Conservation (phyloP, 2,888 invertebrate species). For the Serripes groenlandicus region DNA sequence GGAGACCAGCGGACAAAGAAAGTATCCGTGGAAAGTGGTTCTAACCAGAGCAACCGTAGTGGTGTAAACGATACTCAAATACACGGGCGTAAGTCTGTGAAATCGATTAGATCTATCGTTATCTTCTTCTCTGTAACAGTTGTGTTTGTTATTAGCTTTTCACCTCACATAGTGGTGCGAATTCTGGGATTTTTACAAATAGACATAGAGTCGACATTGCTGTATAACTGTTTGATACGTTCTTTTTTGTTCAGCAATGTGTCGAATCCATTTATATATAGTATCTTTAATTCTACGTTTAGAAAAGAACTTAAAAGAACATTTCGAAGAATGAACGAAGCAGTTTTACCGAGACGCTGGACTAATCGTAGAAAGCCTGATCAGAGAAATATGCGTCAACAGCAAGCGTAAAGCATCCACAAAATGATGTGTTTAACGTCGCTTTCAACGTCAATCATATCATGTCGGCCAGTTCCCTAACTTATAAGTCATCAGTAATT, state of each 20-base stretch:
- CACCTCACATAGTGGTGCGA: slow-evolving; percentile 69
- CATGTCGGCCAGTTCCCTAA: too few species aligned
- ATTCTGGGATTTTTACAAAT: slow-evolving; percentile 59
- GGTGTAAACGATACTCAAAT: background rate
- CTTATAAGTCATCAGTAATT: too few species aligned
- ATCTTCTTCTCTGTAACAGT: slow-evolving; percentile 72
- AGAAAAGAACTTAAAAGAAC: slow-evolving; percentile 68
- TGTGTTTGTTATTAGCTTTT: slow-evolving; percentile 70
- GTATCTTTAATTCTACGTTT: slow-evolving; percentile 70
- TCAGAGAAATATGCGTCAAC: too few species aligned
- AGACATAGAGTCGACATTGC: slow-evolving; percentile 41
- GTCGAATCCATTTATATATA: slow-evolving; percentile 73
- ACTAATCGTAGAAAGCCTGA: background rate
- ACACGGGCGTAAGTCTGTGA: slow-evolving; percentile 31
- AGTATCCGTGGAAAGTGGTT: slow-evolving; percentile 22
- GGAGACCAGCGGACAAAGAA: slow-evolving; percentile 11
- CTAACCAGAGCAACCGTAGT: slow-evolving; percentile 26
- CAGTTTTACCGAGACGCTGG: background rate
- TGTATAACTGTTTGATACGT: slow-evolving; percentile 70
- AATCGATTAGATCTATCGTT: slow-evolving; percentile 65
- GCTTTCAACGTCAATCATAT: too few species aligned
- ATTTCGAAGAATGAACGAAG: slow-evolving; percentile 29
- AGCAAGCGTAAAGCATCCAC: too few species aligned
- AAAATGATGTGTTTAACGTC: too few species aligned
- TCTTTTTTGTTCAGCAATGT: slow-evolving; percentile 72